Percentiles rank a stretch among this genome's conserved stretches.
phyloP scores from a whole-genome alignment of 2,797 vertebrate species.

The Alauda arvensis region DNA sequence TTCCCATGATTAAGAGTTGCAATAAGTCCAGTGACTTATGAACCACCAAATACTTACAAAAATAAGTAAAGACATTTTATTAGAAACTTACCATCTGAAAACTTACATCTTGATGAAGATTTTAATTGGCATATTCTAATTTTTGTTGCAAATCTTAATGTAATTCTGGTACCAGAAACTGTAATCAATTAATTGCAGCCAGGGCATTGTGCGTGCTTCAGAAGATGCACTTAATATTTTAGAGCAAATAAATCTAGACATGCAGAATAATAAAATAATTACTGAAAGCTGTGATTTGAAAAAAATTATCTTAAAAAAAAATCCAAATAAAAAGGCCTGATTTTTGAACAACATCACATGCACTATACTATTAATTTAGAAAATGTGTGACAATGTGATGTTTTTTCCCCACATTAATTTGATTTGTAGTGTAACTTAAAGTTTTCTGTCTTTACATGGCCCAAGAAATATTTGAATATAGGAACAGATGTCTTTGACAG shows the following conservation, averaged over 20 bases:
- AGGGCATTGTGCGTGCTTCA: background rate
- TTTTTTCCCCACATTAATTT: background rate
- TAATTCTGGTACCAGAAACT: background rate
- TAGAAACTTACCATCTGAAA: background rate
- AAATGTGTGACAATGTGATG: slow-evolving; percentile 7
- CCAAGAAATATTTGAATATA: background rate
- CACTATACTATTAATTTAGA: background rate
- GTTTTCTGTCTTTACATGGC: background rate
- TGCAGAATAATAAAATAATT: background rate
- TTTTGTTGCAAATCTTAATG: background rate
- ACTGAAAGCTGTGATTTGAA: background rate
- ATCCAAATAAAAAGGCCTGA: background rate
- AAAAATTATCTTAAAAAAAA: background rate
- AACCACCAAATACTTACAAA: background rate
- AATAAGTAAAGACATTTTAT: background rate
- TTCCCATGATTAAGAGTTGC: background rate
- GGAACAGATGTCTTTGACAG: background rate
- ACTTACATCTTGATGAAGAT: background rate
- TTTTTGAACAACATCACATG: background rate
- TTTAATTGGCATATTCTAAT: background rate
- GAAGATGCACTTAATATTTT: background rate
- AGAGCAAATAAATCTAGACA: background rate
- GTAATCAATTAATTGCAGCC: background rate
- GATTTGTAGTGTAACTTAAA: background rate
- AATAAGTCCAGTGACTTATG: background rate